Evolutionary conservation across 2,888 invertebrate species (phyloP).

Genomic region (Liodrosophila aerea): DNA sequence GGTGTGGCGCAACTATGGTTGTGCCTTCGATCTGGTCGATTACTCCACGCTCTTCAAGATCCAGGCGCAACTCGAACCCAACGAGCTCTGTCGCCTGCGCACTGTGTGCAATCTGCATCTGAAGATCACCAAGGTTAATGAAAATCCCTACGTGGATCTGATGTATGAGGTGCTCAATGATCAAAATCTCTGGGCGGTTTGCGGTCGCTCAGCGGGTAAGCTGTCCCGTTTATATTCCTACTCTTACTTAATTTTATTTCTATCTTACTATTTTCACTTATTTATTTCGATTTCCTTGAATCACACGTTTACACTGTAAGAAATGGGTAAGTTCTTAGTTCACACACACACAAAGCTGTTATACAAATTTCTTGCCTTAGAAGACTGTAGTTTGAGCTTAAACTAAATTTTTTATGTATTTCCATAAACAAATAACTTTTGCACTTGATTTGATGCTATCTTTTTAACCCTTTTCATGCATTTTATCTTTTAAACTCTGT

Average conservation of each 20-base stretch:
- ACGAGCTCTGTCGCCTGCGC: slow-evolving; percentile 94
- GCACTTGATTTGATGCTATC: too few species aligned
- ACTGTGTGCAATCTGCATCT: slow-evolving; percentile 92
- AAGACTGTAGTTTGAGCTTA: neutral
- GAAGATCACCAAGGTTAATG: slow-evolving; percentile 86
- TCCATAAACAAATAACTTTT: too few species aligned
- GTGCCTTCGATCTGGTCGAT: slow-evolving; percentile 90
- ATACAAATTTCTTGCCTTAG: neutral
- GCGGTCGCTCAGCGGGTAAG: slow-evolving; percentile 93
- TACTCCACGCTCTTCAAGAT: slow-evolving; percentile 94
- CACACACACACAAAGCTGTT: slow-evolving; percentile 14
- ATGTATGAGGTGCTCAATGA: slow-evolving; percentile 98
- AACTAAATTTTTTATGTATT: too few species aligned
- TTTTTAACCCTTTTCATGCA: too few species aligned
- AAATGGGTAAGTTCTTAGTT: slow-evolving; percentile 63
- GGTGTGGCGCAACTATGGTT: slow-evolving; percentile 84
- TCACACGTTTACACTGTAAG: slow-evolving; percentile 51
- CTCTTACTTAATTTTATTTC: neutral
- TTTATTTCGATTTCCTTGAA: slow-evolving; percentile 59
- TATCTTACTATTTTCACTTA: slow-evolving; percentile 23
- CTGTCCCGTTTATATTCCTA: slow-evolving; percentile 7
- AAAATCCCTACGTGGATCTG: slow-evolving; percentile 83
- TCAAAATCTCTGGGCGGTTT: slow-evolving; percentile 96
- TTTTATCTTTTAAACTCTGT: too few species aligned
- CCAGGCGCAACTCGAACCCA: slow-evolving; percentile 87